phyloP scores from a whole-genome alignment of 2,888 invertebrate genomes.

The Cataglyphis albicans region DNA sequence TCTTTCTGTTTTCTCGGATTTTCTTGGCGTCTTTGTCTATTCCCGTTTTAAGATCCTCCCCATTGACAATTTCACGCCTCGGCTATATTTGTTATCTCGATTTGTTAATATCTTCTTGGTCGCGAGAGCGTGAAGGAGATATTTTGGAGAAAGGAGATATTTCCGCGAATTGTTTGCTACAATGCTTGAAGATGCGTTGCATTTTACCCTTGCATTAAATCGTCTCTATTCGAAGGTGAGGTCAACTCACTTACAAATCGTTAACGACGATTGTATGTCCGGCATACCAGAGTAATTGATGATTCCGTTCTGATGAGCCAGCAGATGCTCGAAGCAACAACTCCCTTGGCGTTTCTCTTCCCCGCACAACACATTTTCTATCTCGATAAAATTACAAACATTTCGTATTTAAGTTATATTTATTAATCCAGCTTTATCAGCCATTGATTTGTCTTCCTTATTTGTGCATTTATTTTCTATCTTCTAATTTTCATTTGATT shows the following conservation, averaged over 20 bases:
- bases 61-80: slow-evolving; percentile 1
- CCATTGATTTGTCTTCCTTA: neutral
- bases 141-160: neutral
- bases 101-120: slow-evolving; percentile 7
- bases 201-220: slow-evolving; percentile 25
- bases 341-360: slow-evolving; percentile 6
- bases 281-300: slow-evolving; percentile 33
- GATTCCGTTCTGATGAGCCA: slow-evolving; percentile 31
- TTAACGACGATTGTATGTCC: slow-evolving; percentile 41
- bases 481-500: slow-evolving; percentile 1
- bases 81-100: slow-evolving; percentile 12
- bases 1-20: neutral
- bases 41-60: neutral
- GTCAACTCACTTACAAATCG: slow-evolving; percentile 36
- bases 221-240: slow-evolving; percentile 41
- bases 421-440: neutral
- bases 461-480: neutral
- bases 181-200: neutral
- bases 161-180: slow-evolving; percentile 18
- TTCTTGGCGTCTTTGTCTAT: neutral
- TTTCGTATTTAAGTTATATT: neutral
- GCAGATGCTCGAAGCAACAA: slow-evolving; percentile 32
- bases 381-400: neutral
- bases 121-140: neutral
- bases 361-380: slow-evolving; percentile 23